phyloP scores from a whole-genome alignment of 2,113 vertebrate genomes.

The Hemicordylus capensis region DNA sequence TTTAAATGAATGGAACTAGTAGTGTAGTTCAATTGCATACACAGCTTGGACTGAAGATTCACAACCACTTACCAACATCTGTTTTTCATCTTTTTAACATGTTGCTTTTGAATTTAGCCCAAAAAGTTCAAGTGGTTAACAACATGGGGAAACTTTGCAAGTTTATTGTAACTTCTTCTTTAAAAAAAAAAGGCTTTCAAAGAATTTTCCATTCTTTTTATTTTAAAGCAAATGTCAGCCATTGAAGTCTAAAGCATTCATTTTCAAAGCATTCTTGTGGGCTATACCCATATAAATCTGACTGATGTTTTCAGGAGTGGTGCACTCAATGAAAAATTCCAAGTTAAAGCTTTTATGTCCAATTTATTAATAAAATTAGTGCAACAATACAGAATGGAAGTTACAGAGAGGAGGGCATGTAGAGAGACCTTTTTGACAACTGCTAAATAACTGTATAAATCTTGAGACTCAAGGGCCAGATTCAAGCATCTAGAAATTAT shows the following conservation, averaged over 20 bases:
- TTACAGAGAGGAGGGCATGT: neutral
- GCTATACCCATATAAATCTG: neutral
- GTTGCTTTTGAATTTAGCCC: slow-evolving; percentile 21
- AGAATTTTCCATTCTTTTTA: neutral
- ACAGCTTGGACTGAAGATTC: neutral
- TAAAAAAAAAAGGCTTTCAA: neutral
- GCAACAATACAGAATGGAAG: neutral
- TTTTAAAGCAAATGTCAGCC: neutral
- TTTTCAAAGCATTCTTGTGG: slow-evolving; percentile 17
- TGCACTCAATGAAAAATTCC: neutral
- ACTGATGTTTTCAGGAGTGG: neutral
- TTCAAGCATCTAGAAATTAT: too few species aligned
- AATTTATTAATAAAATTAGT: neutral
- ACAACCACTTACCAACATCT: neutral
- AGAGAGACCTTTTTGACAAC: neutral
- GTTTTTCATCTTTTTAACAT: neutral
- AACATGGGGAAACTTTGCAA: neutral
- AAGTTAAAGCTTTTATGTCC: neutral
- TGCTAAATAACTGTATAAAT: neutral
- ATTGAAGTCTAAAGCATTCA: neutral
- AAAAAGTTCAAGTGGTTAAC: slow-evolving; percentile 13
- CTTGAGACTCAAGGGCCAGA: too few species aligned
- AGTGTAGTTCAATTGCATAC: neutral
- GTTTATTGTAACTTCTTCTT: neutral
- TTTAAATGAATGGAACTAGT: neutral